Evolutionary conservation across 2,888 invertebrate species (phyloP), one percentile per base, ranked within the genome.

Genomic region (Blastobasis lacticolella): DNA sequence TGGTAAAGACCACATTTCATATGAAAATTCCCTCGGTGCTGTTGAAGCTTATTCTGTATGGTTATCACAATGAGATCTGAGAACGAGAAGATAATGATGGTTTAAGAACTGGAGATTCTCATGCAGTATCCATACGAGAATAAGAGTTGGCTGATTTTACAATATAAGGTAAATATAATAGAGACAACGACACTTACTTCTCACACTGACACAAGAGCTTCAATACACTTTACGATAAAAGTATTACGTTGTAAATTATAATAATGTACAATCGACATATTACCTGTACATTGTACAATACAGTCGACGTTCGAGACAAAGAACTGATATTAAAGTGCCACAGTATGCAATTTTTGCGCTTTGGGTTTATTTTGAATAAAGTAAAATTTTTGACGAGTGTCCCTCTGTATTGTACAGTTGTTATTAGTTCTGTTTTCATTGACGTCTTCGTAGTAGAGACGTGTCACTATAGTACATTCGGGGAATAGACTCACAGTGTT

Each of bases 181-280:
- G 84, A 84, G 84, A 83, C 85, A 86, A 87, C 87, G 87, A 87
- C 86, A 86, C 84, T 63, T 58, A 60, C 62, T 71, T 67, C n/a
- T n/a, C 73, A 81, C 81, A 79, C 73, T 62, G 50, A 75, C 77
- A 81, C 81, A 75, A 84, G 85, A 86, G 85, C 87, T 86, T 83
- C 69, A 59, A 63, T 71, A 78, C 77, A 79, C 59, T 45, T 51
- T 23, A 23, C 23, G 23, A 23, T 23, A 23, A 23, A 23, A 23
- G 23, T 23, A 23, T 23, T 23, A 23, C 23, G 23, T 23, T 23
- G 23, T 1, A 23, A 23, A 23, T 23, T 23, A 23, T 23, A 23
- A 2, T 23, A 23, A 23, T 23, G 23, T 23, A 23, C 23, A 23
- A 23, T 23, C 23, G 3, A 23, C 23, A 23, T 23, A 64, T 64